phyloP scores from a whole-genome alignment of 2,797 vertebrate species.

The Falco novaeseelandiae region DNA sequence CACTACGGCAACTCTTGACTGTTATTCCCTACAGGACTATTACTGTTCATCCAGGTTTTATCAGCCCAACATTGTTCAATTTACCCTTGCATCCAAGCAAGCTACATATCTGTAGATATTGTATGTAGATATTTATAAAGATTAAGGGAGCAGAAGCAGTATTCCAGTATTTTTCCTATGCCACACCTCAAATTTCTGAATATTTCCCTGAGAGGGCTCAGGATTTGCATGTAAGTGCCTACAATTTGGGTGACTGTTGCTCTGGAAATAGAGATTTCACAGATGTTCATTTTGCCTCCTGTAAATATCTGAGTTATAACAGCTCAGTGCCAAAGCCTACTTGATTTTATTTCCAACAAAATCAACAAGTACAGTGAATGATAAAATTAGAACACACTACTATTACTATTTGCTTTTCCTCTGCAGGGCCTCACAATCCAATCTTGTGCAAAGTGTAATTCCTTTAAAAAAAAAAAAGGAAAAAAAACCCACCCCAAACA shows the following conservation, averaged over 20 bases:
- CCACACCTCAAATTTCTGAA: neutral
- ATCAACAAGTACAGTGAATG: neutral
- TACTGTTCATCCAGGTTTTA: neutral
- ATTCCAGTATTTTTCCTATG: neutral
- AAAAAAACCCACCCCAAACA: no score
- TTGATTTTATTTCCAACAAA: conserved; percentile 4
- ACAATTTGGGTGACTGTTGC: neutral
- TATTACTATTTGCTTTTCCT: neutral
- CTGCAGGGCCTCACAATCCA: neutral
- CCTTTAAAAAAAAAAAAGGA: neutral
- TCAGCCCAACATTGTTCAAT: neutral
- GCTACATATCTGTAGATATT: neutral
- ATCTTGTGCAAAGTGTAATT: neutral
- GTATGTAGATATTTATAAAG: neutral
- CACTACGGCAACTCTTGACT: neutral
- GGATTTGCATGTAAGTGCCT: neutral
- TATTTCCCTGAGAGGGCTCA: neutral
- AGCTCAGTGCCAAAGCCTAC: neutral
- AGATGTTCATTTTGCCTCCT: conserved; percentile 6
- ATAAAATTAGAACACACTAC: neutral
- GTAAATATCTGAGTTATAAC: neutral
- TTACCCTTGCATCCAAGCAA: neutral
- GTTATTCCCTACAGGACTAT: neutral
- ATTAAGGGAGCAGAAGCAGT: neutral
- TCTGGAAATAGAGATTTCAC: neutral